A percentile compares a stretch with the other conserved stretches of the same genome.
These are phyloP conservation scores for Papilio helenus DNA, from an alignment of 1,140 invertebrate species.

Conservation along the genomic window DNA sequence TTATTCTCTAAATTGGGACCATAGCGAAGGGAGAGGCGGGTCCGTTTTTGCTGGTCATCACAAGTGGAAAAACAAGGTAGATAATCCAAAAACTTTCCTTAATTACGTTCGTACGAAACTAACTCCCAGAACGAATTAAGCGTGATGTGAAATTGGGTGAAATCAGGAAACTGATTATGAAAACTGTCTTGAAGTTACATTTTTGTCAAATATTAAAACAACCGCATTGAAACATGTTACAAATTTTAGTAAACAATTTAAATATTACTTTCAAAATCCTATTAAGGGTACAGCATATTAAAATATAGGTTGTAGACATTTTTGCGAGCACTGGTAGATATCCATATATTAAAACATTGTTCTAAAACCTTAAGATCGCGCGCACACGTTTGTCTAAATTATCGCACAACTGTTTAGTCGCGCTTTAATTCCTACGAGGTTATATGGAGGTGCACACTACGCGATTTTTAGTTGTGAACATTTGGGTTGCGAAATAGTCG, in stretches of 20 bases:
- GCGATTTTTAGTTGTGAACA: too few relatives aligned
- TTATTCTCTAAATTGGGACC: constrained; percentile 42
- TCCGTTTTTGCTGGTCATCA: constrained; percentile 53
- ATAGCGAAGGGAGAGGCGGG: constrained; percentile 45
- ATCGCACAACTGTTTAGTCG: too few relatives aligned
- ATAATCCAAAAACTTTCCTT: constrained; percentile 80
- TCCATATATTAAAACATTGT: neutral
- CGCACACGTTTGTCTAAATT: too few relatives aligned
- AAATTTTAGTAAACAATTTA: neutral
- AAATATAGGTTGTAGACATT: neutral
- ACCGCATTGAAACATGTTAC: too few relatives aligned
- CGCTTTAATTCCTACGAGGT: too few relatives aligned
- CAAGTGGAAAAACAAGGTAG: constrained; percentile 70
- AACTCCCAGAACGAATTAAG: constrained; percentile 76
- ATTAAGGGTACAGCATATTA: neutral
- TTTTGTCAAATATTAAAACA: neutral
- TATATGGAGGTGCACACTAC: too few relatives aligned
- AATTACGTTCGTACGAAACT: constrained; percentile 75
- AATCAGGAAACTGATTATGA: constrained; percentile 56
- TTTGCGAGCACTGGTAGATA: neutral
- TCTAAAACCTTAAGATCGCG: neutral
- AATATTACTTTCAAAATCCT: too few relatives aligned
- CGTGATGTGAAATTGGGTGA: constrained; percentile 58
- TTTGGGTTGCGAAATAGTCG: too few relatives aligned
- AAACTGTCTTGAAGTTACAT: constrained; percentile 17